Evolutionary conservation across 2,113 vertebrate species (phyloP), one percentile per base, ranked within the genome.

Genomic region (Ursus arctos): DNA sequence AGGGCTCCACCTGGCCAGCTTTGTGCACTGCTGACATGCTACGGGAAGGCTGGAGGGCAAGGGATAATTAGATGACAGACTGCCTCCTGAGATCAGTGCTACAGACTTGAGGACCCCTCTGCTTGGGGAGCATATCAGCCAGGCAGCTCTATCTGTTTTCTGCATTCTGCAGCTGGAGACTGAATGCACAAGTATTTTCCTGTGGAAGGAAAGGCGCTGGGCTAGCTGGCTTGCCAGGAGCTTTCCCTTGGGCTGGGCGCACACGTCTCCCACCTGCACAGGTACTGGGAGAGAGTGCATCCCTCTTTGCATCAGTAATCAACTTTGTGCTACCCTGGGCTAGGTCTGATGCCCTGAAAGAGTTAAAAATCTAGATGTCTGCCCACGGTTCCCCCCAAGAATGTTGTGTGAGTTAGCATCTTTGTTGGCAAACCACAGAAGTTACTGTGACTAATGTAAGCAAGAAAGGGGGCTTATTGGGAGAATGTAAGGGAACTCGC

Each of bases 221-320:
- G 59, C 61, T 91, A 63, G 86, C 71, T 61, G 31, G 19, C 82
- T 76, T 72, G 49, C 47, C 15, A 12, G 65, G 40, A 65, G 83
- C n/a, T 21, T 86, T 90, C 74, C 33, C 6, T 7, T 22, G 43
- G 80, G 61, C 53, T 40, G 47, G 74, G 72, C 5, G 19, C 6
- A 55, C 26, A 12, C 0, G 0, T 33, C 33, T 83, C 33, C 57
- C 28, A 49, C n/a, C 28, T 49, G 14, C 40, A 55, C 49, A 33
- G 49, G 59, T 79, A 13, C 71, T 72, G 18, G 40, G 28, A 81
- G 43, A 31, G 47, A 71, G 16, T 10, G 12, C 10, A 76, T 12
- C 15, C 31, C 36, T 28, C 3, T 13, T 69, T n/a, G n/a, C 8
- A 2, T 18, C 22, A 51, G 43, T 4, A 24, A 40, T 65, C 31